Evolutionary conservation across 1,140 invertebrate genomes (phyloP), one percentile per base, ranked within the genome.

Genomic region (Steinernema feltiae): DNA sequence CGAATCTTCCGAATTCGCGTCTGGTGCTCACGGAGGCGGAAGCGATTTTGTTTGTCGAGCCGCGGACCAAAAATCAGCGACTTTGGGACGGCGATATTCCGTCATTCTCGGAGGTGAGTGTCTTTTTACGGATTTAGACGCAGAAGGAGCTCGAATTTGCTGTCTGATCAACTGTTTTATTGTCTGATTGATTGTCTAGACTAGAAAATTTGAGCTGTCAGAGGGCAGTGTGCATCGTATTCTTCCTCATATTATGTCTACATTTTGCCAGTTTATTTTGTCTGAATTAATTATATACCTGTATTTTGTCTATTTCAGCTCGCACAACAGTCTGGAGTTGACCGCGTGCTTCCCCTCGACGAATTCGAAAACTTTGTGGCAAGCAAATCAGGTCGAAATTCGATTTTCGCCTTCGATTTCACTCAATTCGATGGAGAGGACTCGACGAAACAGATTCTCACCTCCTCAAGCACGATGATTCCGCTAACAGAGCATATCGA

Each of bases 81-180:
- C 63, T 84, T 12, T 84, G 83, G 83, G 84, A 84, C 53, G 83
- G 83, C 32, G 29, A 24, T 1, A 29, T 80, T 1, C 70, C 78
- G 32, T 31, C 29, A 1, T 71, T 73, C 31, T 41, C 69, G 1
- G 71, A 76, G 24, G 48, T 78, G 32, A 71, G 70, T 2, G 24
- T 48, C 1, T 48, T 41, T 63, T 80, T 80, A 27, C 30, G 15
- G 29, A 79, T 75, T 18, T 2, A 63, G 7, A 1, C 69, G 27
- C 69, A 27, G 18, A 72, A 32, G 1, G 74, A 48, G 53, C 71
- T n/a, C n/a, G n/a, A n/a, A n/a, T n/a, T n/a, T n/a, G n/a, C n/a
- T n/a, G n/a, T n/a, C n/a, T n/a, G n/a, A n/a, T n/a, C n/a, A 69
- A 30, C 63, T 74, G 21, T 27, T 27, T 31, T 32, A 46, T 74